Percentiles rank a stretch among this genome's conserved stretches.
phyloP scores from a whole-genome alignment of 2,888 invertebrate species.

The Perizoma affinitatum region DNA sequence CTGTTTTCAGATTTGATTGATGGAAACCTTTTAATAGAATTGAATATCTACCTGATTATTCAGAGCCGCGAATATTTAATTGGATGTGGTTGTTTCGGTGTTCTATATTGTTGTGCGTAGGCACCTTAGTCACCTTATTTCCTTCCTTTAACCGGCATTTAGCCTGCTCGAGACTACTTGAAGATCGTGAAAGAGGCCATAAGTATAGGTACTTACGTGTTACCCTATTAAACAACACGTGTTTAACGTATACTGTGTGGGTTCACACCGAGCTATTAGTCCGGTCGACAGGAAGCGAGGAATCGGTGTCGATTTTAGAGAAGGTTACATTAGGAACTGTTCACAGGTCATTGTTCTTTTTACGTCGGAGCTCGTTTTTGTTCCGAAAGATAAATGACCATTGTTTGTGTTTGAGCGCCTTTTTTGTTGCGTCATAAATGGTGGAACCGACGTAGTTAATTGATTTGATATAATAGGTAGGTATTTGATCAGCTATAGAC shows the following conservation, averaged over 20 bases:
- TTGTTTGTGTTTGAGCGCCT: constrained; percentile 59
- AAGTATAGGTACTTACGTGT: constrained; percentile 2
- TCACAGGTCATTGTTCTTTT: constrained; percentile 80
- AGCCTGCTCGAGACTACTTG: constrained; percentile 1
- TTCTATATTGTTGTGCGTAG: constrained; percentile 31
- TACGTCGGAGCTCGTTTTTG: constrained; percentile 66
- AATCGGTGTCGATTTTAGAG: constrained; percentile 80
- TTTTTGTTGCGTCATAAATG: constrained; percentile 52
- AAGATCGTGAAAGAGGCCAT: background rate
- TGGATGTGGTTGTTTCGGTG: constrained; percentile 31
- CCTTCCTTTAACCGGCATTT: too few relatives aligned
- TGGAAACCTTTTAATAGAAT: constrained; percentile 32
- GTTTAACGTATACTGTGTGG: constrained; percentile 39
- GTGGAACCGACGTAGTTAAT: constrained; percentile 13
- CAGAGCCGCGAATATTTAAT: constrained; percentile 26
- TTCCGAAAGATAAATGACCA: constrained; percentile 68
- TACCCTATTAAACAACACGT: constrained; percentile 16
- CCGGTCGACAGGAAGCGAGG: constrained; percentile 78
- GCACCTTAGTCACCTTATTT: too few relatives aligned
- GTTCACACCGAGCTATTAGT: constrained; percentile 46
- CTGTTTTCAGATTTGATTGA: constrained; percentile 50
- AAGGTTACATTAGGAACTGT: constrained; percentile 73
- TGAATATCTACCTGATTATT: constrained; percentile 2
- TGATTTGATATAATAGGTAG: constrained; percentile 10
- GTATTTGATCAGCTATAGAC: too few relatives aligned